phyloP scores from a whole-genome alignment of 2,113 vertebrate genomes.

The Heliornis fulica region DNA sequence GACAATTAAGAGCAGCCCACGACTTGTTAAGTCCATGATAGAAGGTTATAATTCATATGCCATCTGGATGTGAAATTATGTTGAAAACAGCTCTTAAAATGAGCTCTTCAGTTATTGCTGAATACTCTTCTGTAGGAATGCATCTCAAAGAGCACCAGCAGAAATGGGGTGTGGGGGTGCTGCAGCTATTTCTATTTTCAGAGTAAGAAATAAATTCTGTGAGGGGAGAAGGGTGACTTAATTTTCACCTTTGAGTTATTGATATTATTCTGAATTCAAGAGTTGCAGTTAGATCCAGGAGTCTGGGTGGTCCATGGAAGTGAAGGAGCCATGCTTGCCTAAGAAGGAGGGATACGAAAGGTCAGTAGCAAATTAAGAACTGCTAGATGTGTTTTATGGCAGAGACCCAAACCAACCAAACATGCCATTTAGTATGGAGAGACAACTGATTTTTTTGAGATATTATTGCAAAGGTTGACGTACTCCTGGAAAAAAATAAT shows the following conservation, averaged over 20 bases:
- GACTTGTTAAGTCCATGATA: neutral
- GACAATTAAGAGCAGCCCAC: neutral
- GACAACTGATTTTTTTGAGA: too few species aligned
- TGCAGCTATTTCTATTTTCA: neutral
- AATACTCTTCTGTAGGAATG: neutral
- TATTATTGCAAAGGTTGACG: neutral
- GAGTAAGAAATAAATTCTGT: neutral
- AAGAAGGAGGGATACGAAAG: neutral
- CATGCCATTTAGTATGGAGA: neutral
- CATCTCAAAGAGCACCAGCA: neutral
- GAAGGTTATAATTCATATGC: conserved; percentile 30
- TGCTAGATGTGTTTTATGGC: neutral
- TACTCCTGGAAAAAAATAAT: neutral
- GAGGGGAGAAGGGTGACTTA: neutral
- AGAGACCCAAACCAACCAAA: neutral
- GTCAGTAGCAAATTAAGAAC: neutral
- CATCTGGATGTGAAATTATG: neutral
- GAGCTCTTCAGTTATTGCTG: conserved; percentile 13
- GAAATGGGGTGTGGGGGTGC: too few species aligned
- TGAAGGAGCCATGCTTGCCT: neutral
- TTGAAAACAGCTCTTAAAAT: neutral
- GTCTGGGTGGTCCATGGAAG: neutral
- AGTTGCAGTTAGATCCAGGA: neutral
- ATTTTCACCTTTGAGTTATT: neutral
- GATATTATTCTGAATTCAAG: neutral